Base-by-base conservation (phyloP, 2,113 vertebrate species). In the Lepus americanus region DNA sequence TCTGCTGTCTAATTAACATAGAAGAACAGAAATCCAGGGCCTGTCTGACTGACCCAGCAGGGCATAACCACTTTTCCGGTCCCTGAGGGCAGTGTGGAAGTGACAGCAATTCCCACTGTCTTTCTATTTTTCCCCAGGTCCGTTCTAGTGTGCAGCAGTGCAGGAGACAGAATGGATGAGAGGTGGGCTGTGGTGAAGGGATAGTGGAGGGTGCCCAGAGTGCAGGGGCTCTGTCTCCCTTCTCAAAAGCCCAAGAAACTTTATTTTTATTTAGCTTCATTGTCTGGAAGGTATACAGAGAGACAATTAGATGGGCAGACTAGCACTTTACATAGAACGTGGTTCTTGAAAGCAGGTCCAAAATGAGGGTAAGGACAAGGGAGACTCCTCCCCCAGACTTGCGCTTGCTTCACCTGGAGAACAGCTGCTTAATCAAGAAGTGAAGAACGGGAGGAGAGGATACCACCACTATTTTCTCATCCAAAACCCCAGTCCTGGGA, bases 1-100 rank as follows among this genome's bases (percentile, higher is more conserved):
- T 94, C 94, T 95, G 94, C 92, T 88, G 97, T 97, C 96, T 97
- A 98, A 98, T 97, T 98, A 98, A 98, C 95, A 97, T 39, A 95
- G 94, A 96, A 95, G 89, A 97, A 85, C 86, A 97, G 97, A 98
- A 98, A 98, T 20, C 23, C 61, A 33, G 84, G 36, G 3, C 95
- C 81, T 96, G 66, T n/a, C 64, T 67, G n/a, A 73, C 95, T 97
- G 97, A 96, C 90, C 96, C 97, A 97, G 94, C 72, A 4, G 16
- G 44, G 84, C 92, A 95, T 80, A 83, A 87, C 86, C 29, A 23
- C 85, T 67, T 93, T 95, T 94, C 94, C 87, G 70, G 90, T 94
- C 94, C 89, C 79, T 61, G 80, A 84, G 64, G 70, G 73, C 63
- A 74, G 49, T 39, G 39, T 67, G 51, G 74, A 97, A 95, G 79